Conservation (phyloP, 2,888 invertebrate species). For the Timandra comae region DNA sequence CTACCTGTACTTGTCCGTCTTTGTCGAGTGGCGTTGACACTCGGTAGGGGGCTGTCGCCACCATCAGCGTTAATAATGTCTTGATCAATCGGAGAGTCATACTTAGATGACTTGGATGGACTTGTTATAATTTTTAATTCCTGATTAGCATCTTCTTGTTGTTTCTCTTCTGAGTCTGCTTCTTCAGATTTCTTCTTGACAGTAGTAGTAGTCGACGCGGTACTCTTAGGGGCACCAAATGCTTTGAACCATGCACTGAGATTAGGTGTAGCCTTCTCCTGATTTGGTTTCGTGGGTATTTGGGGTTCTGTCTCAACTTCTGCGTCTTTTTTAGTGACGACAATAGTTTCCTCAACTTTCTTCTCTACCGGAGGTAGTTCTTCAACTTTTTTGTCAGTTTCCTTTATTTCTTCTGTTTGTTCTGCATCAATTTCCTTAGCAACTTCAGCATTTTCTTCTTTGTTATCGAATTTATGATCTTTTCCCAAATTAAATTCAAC, state of each 20-base stretch:
- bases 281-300: conserved; percentile 57
- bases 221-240: conserved; percentile 89
- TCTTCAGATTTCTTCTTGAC: conserved; percentile 79
- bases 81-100: conserved; percentile 58
- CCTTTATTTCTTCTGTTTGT: conserved; percentile 23
- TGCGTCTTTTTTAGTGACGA: conserved; percentile 50
- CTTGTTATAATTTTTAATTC: conserved; percentile 44
- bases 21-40: conserved; percentile 65
- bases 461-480: conserved; percentile 78
- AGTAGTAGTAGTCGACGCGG: conserved; percentile 60
- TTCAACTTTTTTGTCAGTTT: conserved; percentile 15
- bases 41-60: conserved; percentile 58
- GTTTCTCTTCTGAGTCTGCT: conserved; percentile 62
- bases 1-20: conserved; percentile 87
- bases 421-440: conserved; percentile 13
- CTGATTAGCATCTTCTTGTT: conserved; percentile 36
- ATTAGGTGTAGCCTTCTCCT: conserved; percentile 87
- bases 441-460: conserved; percentile 28
- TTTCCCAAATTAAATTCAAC: conserved; percentile 81
- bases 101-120: too few relatives aligned
- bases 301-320: conserved; percentile 61
- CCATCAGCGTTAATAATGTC: conserved; percentile 62
- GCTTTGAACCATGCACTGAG: conserved; percentile 95
- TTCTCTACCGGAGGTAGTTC: conserved; percentile 21
- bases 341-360: conserved; percentile 35